A percentile compares a stretch with the other conserved stretches of the same genome.
Evolutionary conservation across 2,888 invertebrate genomes (phyloP).

Genomic region (Melanotus villosus): DNA sequence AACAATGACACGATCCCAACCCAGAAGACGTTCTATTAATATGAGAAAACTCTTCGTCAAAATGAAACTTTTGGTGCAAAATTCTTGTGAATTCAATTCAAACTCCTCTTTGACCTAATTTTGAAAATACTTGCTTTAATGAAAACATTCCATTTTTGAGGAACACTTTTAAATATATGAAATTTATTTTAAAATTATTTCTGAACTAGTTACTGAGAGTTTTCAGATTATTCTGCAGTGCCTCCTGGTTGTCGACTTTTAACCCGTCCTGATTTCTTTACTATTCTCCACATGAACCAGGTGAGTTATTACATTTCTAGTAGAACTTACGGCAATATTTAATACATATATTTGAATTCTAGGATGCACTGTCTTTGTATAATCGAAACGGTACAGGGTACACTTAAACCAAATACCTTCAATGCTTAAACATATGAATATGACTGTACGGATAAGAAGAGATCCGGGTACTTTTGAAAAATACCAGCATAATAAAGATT

Average conservation of each 20-base stretch:
- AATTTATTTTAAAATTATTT: no score
- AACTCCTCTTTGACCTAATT: no score
- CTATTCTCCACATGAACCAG: slow-evolving; percentile 91
- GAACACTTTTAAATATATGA: no score
- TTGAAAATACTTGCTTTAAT: no score
- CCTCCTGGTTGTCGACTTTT: slow-evolving; percentile 91
- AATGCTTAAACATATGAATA: slow-evolving; percentile 96
- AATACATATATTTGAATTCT: slow-evolving; percentile 55
- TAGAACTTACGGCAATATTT: slow-evolving; percentile 15
- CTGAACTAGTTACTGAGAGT: no score
- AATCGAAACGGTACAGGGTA: slow-evolving; percentile 92
- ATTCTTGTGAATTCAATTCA: no score
- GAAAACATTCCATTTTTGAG: no score
- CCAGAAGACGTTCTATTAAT: no score
- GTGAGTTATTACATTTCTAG: slow-evolving; percentile 64
- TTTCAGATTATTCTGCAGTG: slow-evolving; percentile 61
- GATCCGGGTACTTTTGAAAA: slow-evolving; percentile 88
- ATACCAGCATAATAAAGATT: slow-evolving; percentile 95
- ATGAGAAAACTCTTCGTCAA: no score
- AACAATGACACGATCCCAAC: no score
- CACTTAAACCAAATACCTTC: no score
- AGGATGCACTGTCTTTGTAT: slow-evolving; percentile 89
- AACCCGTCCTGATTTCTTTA: slow-evolving; percentile 92
- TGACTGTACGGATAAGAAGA: slow-evolving; percentile 92
- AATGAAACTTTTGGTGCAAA: no score